Evolutionary conservation across 2,888 invertebrate genomes (phyloP).

Genomic region (Choreutis nemorana): DNA sequence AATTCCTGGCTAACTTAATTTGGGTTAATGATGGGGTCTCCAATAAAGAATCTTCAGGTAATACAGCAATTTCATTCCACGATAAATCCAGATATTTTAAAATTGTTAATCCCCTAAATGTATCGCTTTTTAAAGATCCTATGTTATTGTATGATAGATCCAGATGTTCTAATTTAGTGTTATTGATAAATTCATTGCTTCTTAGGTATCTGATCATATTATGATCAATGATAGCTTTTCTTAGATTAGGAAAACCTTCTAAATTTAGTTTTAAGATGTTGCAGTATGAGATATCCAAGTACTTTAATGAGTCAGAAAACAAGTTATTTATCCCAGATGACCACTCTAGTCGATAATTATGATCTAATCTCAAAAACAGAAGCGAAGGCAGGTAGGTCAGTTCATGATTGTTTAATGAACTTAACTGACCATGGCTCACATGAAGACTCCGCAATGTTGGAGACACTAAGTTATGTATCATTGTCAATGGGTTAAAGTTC

Average conservation of each 20-base stretch:
- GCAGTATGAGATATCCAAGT: slow-evolving; percentile 69
- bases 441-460: slow-evolving; percentile 60
- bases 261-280: slow-evolving; percentile 68
- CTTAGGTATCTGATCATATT: slow-evolving; percentile 70
- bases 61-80: slow-evolving; percentile 69
- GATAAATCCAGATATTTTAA: slow-evolving; percentile 73
- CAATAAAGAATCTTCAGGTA: slow-evolving; percentile 68
- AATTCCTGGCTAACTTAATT: slow-evolving; percentile 73
- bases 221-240: slow-evolving; percentile 64
- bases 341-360: slow-evolving; percentile 66
- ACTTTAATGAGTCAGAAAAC: slow-evolving; percentile 59
- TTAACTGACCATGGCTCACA: slow-evolving; percentile 66
- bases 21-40: slow-evolving; percentile 67
- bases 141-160: slow-evolving; percentile 75
- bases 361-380: slow-evolving; percentile 66
- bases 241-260: slow-evolving; percentile 69
- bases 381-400: slow-evolving; percentile 67
- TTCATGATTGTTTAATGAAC: slow-evolving; percentile 53
- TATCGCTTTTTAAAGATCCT: slow-evolving; percentile 63
- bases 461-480: slow-evolving; percentile 55
- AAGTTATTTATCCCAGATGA: slow-evolving; percentile 39
- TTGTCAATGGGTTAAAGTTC: slow-evolving; percentile 56
- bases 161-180: slow-evolving; percentile 65
- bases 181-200: slow-evolving; percentile 68
- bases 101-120: slow-evolving; percentile 66